Evolutionary conservation across 2,888 invertebrate genomes (phyloP), one percentile per base, ranked within the genome.

Genomic region (Tuberolachnus salignus): DNA sequence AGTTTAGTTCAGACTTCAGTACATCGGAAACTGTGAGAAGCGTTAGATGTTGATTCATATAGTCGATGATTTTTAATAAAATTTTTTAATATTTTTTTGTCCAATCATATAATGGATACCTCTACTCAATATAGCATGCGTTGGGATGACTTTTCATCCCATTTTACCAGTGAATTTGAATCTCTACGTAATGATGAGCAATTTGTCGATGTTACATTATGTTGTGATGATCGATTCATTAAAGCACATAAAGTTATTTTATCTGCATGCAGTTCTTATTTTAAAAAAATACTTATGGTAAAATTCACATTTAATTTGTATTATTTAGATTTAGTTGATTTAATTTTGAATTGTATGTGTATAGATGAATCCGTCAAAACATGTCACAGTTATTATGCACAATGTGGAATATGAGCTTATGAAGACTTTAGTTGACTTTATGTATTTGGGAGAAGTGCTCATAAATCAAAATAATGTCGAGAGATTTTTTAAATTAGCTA

Each of bases 61-160:
- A 6, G 34, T 34, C 6, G 34, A 6, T 34, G 34, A 34, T 4
- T 34, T 34, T 34, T 34, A 34, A 34, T 3, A 4, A 4, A 4
- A 34, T 34, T 6, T 34, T 34, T 34, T 34, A 34, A 55, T 19
- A 19, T 67, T 49, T 16, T 34, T 14, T n/a, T 26, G 9, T 2
- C 8, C 21, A 0, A 44, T 53, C 0, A 21, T 53, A 64, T 1
- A 66, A 75, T 75, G 75, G 42, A 75, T 16, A 34, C 75, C 0
- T 46, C 66, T 11, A 57, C 55, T 1, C 55, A 75, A 19, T 75
- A 66, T n/a, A 66, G 66, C 11, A 75, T 94, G 87, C 90, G 93
- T 88, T 94, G 94, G 94, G 93, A 94, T 89, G 93, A 93, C 89
- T 92, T 92, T 89, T 92, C 92, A 89, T 92, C 92, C 83, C 93